These are phyloP conservation scores for Smutsia gigantea DNA, from an alignment of 2,797 vertebrate species.

Conservation along the genomic window DNA sequence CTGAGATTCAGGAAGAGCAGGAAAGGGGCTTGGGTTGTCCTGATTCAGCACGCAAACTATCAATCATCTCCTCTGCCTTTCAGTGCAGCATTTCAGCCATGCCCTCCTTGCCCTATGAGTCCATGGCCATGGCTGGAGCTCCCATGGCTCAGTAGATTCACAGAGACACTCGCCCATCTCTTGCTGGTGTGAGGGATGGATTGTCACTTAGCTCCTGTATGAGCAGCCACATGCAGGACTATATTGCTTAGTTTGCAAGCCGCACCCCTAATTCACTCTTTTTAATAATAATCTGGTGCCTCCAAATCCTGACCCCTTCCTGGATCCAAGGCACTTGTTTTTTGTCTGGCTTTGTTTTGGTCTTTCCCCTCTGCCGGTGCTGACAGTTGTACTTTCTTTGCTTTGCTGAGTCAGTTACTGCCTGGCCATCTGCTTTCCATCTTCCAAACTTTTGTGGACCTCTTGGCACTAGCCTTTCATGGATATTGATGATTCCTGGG, in stretches of 20 bases:
- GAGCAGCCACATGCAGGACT: background rate
- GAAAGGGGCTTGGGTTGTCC: background rate
- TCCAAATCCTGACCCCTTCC: background rate
- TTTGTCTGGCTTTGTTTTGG: constrained; percentile 4
- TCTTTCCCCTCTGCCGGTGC: background rate
- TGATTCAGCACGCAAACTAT: background rate
- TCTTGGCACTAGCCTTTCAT: background rate
- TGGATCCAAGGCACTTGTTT: constrained; percentile 24
- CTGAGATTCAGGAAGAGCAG: background rate
- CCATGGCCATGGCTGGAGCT: background rate
- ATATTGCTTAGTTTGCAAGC: background rate
- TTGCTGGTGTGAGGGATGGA: background rate
- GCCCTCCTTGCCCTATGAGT: background rate
- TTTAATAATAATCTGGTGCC: background rate
- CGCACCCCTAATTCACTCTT: background rate
- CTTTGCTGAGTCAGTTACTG: background rate
- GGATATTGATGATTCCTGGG: background rate
- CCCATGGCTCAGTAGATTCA: background rate
- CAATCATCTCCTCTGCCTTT: background rate
- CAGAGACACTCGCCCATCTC: background rate
- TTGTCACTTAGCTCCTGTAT: background rate
- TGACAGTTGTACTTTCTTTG: background rate
- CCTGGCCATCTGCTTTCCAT: background rate
- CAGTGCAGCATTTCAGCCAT: background rate
- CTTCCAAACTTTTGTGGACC: background rate